Conservation (phyloP, 2,113 vertebrate species). For the Ochotona curzoniae region DNA sequence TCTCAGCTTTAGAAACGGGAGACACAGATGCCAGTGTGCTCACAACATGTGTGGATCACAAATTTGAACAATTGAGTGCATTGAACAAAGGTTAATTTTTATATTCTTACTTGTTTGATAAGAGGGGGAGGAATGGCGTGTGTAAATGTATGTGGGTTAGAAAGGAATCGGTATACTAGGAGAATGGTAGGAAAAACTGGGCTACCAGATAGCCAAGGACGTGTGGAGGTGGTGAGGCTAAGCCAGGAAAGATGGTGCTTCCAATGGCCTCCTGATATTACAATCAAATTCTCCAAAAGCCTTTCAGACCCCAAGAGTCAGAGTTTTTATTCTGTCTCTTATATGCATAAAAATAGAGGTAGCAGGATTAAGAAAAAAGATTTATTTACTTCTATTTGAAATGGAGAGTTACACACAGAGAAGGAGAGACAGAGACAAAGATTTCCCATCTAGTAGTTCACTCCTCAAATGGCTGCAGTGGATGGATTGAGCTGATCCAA, state of each 20-base stretch:
- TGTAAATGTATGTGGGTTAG: not conserved
- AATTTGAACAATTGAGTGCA: not conserved
- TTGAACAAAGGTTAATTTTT: not conserved
- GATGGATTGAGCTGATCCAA: no score
- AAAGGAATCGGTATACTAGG: not conserved
- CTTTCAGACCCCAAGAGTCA: no score
- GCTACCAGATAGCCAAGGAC: not conserved
- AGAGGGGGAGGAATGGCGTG: not conserved
- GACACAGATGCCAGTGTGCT: not conserved
- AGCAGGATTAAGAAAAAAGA: no score
- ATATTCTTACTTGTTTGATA: not conserved
- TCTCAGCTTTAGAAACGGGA: not conserved
- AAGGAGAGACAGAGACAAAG: no score
- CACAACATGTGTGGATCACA: not conserved
- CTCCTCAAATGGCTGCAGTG: no score
- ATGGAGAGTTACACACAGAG: no score
- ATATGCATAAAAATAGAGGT: no score
- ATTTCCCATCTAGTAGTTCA: no score
- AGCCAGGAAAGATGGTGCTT: not conserved
- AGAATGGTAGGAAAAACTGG: not conserved
- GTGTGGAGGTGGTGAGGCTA: not conserved
- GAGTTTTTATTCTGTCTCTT: no score
- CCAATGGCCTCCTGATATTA: not conserved
- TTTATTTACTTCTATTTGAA: no score
- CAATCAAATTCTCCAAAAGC: no score